Evolutionary conservation across 2,888 invertebrate genomes (phyloP).

Genomic region (Scaptomyza parva): DNA sequence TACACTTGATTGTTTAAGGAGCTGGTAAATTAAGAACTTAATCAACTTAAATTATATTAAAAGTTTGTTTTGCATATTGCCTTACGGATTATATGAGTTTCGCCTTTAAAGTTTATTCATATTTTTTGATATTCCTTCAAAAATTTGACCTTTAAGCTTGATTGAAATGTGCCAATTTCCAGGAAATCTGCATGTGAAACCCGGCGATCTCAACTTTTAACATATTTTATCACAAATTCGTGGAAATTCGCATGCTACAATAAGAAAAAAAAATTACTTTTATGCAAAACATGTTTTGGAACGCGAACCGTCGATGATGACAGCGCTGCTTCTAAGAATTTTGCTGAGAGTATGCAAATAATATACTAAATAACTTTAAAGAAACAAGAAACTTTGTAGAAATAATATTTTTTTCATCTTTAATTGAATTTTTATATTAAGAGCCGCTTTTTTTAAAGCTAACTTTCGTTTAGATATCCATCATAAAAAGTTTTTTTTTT

Average conservation of each 20-base stretch:
- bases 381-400: no score
- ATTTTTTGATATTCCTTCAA: no score
- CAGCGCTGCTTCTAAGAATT: neutral
- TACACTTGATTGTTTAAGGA: neutral
- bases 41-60: neutral
- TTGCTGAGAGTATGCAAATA: neutral
- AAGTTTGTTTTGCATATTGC: no score
- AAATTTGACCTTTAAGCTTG: neutral
- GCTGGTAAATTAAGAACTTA: neutral
- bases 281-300: constrained; percentile 1
- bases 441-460: no score
- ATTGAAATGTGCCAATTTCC: neutral
- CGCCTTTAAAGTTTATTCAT: no score
- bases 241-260: neutral
- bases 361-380: neutral
- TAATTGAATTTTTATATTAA: no score
- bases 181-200: neutral
- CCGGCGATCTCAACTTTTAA: neutral
- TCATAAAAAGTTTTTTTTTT: no score
- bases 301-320: neutral
- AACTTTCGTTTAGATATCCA: no score
- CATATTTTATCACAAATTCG: neutral
- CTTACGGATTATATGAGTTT: no score
- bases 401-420: no score
- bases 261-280: neutral